Evolutionary conservation across 1,140 invertebrate genomes (phyloP).

Genomic region (Zophobas atratus): DNA sequence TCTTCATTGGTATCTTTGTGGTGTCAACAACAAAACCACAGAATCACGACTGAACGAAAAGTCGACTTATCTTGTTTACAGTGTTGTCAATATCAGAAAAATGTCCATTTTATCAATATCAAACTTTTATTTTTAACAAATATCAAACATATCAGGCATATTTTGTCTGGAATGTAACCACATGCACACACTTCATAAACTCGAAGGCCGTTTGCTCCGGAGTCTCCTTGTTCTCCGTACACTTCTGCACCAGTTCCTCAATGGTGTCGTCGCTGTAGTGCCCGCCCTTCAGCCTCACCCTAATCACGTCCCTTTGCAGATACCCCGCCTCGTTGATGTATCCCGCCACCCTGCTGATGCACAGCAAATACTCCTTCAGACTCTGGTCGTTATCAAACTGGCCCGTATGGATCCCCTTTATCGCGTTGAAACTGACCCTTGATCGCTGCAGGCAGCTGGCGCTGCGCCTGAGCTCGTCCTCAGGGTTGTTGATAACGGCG

Average conservation of each 20-base stretch:
- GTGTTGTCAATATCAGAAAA: not conserved
- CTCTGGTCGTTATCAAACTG: slow-evolving; percentile 66
- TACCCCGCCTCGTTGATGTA: slow-evolving; percentile 65
- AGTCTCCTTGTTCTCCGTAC: not conserved
- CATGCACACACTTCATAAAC: slow-evolving; percentile 4
- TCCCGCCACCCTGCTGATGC: slow-evolving; percentile 68
- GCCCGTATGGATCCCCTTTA: slow-evolving; percentile 54
- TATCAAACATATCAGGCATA: not conserved
- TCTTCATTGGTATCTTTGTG: not conserved
- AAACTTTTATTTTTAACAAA: no score
- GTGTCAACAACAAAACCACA: not conserved
- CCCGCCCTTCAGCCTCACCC: slow-evolving; percentile 64
- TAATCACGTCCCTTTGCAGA: slow-evolving; percentile 65
- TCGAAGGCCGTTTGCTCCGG: slow-evolving; percentile 9
- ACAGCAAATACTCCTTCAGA: slow-evolving; percentile 68
- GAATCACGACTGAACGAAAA: not conserved
- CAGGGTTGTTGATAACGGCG: slow-evolving; percentile 6
- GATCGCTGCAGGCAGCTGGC: not conserved
- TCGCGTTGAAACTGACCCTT: not conserved
- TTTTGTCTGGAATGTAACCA: not conserved
- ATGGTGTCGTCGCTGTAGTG: slow-evolving; percentile 17
- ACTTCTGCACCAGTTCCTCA: slow-evolving; percentile 9
- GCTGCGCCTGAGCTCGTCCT: not conserved
- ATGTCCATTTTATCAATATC: no score
- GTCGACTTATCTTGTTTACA: not conserved